Conservation (phyloP, 2,888 invertebrate genomes). For the Hemithea aestivaria region DNA sequence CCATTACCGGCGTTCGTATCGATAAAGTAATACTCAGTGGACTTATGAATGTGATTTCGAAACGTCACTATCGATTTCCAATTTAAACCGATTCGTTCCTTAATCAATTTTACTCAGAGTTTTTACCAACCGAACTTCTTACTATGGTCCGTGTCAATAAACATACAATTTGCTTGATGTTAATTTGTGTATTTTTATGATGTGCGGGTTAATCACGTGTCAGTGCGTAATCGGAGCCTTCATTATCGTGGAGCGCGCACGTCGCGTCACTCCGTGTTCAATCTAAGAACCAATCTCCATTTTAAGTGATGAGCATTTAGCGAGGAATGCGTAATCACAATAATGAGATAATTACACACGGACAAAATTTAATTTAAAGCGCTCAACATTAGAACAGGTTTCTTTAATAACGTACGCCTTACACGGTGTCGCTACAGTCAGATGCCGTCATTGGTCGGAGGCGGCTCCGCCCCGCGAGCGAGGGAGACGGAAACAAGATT, state of each 20-base stretch:
- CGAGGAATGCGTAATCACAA: conserved; percentile 76
- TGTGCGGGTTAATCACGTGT: conserved; percentile 38
- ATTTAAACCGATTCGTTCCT: conserved; percentile 79
- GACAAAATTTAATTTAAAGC: conserved; percentile 79
- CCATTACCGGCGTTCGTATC: conserved; percentile 75
- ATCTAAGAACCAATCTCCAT: conserved; percentile 63
- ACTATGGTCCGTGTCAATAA: conserved; percentile 59
- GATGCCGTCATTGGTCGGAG: conserved; percentile 74
- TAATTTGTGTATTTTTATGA: conserved; percentile 49
- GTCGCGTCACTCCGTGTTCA: conserved; percentile 51
- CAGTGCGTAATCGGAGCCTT: conserved; percentile 40
- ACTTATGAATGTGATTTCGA: conserved; percentile 79
- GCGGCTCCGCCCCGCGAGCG: conserved; percentile 77
- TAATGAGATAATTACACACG: conserved; percentile 79
- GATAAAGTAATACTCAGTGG: conserved; percentile 74
- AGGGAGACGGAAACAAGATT: conserved; percentile 76
- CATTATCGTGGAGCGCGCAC: conserved; percentile 50
- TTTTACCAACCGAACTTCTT: conserved; percentile 66
- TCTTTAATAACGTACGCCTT: conserved; percentile 79
- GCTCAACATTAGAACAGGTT: conserved; percentile 80
- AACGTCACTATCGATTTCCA: conserved; percentile 79
- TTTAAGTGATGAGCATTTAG: conserved; percentile 73
- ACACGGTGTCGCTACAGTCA: conserved; percentile 75
- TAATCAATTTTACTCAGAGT: conserved; percentile 75
- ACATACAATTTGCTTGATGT: conserved; percentile 58